Percentiles rank a stretch among this genome's conserved stretches.
phyloP scores from a whole-genome alignment of 2,797 vertebrate species.

The Myotis planiceps region DNA sequence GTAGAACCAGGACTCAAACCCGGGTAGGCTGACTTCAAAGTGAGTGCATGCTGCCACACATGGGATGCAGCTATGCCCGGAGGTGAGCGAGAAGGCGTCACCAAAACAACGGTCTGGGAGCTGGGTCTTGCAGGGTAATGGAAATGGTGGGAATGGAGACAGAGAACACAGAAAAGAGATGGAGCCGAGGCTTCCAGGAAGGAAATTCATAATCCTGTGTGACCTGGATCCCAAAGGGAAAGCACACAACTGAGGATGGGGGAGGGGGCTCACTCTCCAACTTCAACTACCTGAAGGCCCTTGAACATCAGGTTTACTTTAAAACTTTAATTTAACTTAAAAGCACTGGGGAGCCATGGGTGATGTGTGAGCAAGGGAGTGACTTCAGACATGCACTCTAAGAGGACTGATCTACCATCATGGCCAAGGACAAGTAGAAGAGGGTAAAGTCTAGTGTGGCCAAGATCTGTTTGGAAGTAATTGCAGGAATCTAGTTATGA shows the following conservation, averaged over 20 bases:
- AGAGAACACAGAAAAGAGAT: background rate
- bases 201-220: background rate
- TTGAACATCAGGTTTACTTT: background rate
- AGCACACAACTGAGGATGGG: background rate
- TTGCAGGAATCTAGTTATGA: background rate
- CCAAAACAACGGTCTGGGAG: rapidly evolving
- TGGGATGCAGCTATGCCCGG: background rate
- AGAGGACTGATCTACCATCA: background rate
- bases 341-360: background rate
- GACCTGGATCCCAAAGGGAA: background rate
- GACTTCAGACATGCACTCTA: background rate
- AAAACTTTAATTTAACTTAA: background rate
- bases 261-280: background rate
- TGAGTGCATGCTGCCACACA: background rate
- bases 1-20: background rate
- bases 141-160: background rate
- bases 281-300: background rate
- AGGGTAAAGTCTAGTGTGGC: background rate
- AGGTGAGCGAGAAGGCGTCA: background rate
- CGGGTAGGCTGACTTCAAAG: background rate
- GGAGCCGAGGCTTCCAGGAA: background rate
- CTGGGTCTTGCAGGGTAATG: background rate
- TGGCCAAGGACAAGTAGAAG: background rate
- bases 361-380: background rate
- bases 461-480: background rate